Evolutionary conservation across 2,888 invertebrate species (phyloP).

Genomic region (Drepanosiphum platanoidis): DNA sequence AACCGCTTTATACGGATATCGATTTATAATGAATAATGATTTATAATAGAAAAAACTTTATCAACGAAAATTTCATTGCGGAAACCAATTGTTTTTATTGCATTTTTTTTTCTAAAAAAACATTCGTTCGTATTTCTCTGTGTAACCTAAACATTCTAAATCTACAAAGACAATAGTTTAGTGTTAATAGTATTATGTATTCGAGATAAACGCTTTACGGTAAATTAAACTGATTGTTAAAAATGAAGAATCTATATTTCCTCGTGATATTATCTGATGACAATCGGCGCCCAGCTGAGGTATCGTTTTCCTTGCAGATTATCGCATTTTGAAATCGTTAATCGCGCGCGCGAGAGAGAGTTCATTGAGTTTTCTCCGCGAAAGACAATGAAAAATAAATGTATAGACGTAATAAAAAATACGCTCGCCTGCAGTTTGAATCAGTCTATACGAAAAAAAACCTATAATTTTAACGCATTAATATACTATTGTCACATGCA

Average conservation of each 20-base stretch:
- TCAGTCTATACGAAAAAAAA: slow-evolving; percentile 9
- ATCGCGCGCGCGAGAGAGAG: background rate
- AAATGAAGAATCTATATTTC: background rate
- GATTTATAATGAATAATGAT: no score
- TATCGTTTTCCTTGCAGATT: background rate
- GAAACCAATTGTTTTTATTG: no score
- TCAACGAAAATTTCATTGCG: no score
- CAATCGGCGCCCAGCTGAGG: background rate
- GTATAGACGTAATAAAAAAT: background rate
- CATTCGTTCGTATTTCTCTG: background rate
- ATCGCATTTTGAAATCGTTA: slow-evolving; percentile 4
- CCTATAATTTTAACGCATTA: slow-evolving; percentile 1
- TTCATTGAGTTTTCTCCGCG: background rate
- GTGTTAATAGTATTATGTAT: background rate
- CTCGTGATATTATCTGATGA: slow-evolving; percentile 3
- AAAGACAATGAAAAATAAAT: slow-evolving; percentile 21
- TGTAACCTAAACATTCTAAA: background rate
- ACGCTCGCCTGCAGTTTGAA: background rate
- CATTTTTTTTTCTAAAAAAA: background rate
- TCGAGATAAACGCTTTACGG: background rate
- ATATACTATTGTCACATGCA: background rate
- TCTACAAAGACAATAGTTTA: background rate
- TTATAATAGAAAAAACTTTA: no score
- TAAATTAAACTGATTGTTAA: background rate
- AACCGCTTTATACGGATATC: no score